phyloP scores from a whole-genome alignment of 1,140 invertebrate species.

The Diplogasteroides magnus region DNA sequence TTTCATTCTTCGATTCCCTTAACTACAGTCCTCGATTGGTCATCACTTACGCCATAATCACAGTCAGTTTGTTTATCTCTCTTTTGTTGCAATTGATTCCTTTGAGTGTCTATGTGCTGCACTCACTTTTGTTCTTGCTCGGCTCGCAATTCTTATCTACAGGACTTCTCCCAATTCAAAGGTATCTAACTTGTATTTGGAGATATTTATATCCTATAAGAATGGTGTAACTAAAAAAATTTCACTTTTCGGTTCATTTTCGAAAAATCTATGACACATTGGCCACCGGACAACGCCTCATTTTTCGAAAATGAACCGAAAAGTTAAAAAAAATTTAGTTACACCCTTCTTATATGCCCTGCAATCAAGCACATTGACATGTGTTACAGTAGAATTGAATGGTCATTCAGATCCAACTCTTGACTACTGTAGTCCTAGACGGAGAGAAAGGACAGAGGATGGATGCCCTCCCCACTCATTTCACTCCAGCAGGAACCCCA shows the following conservation, averaged over 20 bases:
- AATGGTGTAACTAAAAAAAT: neutral
- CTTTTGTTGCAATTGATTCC: neutral
- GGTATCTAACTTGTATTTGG: neutral
- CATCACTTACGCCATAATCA: conserved; percentile 3
- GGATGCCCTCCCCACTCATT: neutral
- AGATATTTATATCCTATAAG: neutral
- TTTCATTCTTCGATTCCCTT: conserved; percentile 8
- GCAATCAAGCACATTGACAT: no score
- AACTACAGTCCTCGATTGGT: neutral
- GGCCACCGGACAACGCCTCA: no score
- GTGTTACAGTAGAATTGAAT: no score
- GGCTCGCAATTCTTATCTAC: neutral
- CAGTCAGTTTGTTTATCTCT: conserved; percentile 2
- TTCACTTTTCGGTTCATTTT: neutral
- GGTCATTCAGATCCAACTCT: neutral
- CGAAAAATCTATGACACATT: no score
- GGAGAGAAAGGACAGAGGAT: neutral
- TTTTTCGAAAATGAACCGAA: no score
- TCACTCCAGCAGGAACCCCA: neutral
- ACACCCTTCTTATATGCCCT: no score
- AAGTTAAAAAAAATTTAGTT: no score
- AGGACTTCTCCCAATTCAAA: neutral
- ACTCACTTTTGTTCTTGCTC: neutral
- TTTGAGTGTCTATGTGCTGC: neutral
- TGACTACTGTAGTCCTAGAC: neutral